Base-by-base conservation (phyloP, 2,797 vertebrate species). In the Picus viridis region DNA sequence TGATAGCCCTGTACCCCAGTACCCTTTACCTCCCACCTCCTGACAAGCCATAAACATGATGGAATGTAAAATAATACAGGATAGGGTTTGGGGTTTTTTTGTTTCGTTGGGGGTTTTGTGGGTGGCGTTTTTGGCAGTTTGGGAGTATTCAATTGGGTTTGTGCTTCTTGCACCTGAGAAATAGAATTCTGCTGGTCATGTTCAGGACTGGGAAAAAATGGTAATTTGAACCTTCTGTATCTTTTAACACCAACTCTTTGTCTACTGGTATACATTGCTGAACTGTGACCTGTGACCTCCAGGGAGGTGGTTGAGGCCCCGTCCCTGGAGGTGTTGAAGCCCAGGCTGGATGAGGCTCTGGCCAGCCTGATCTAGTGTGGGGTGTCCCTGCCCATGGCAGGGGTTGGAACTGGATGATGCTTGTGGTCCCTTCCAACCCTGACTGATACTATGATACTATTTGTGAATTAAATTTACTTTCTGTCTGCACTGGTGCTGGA, bases 391-490 rank as follows among this genome's bases (percentile, higher is more conserved):
- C 34, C 34, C 34, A 34, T 8, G 34, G 34, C 34, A 34, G 34
- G 34, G 34, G 34, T 34, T 34, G 34, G 34, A 34, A 34, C 34
- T 34, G 8, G 34, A 34, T 34, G 34, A 34, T 34, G 7, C 34
- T 34, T 34, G 34, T 34, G 34, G 34, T 34, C 34, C 34, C 34
- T 34, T 34, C 34, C 34, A 34, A 34, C 34, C 34, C 34, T 34
- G 34, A 34, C 34, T 34, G 34, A 34, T 34, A 34, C 34, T 8
- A 34, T 34, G 34, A 34, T 34, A 34, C 34, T 34, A 34, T 89
- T 88, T 89, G 32, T 80, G 54, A 71, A 36, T 85, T 64, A 59
- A 67, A 41, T 92, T 90, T 56, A 16, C 32, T 64, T 84, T 72
- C 30, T 84, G 19, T 71, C 18, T 77, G 2, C 5, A 1, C 30